These are phyloP conservation scores for Candoia aspera DNA, from an alignment of 2,113 vertebrate genomes.

Conservation along the genomic window DNA sequence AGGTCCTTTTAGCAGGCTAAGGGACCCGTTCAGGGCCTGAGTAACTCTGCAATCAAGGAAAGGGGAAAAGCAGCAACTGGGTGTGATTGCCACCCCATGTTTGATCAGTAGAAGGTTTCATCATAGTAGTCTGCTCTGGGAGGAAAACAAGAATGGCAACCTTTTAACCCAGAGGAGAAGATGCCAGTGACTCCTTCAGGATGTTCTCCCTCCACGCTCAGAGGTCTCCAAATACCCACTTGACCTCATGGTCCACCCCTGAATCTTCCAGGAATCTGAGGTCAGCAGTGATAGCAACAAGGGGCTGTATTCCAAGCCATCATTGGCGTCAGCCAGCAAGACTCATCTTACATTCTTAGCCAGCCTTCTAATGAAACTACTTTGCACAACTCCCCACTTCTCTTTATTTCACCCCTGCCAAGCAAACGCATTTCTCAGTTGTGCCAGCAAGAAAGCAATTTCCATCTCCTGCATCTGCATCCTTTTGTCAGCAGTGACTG, in stretches of 20 bases:
- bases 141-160: not conserved
- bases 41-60: not conserved
- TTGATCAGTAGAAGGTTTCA: not conserved
- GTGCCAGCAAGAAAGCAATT: conserved; percentile 7
- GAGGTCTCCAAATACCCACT: not conserved
- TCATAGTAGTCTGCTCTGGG: not conserved
- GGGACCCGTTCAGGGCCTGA: not conserved
- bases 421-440: conserved; percentile 10
- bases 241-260: not conserved
- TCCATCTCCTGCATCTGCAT: not conserved
- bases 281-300: not conserved
- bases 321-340: not conserved
- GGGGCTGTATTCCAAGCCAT: not conserved
- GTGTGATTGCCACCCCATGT: too few species aligned
- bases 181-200: not conserved
- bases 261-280: not conserved
- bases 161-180: not conserved
- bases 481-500: not conserved
- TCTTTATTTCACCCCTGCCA: not conserved
- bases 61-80: not conserved
- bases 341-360: not conserved
- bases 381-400: not conserved
- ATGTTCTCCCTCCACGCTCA: not conserved
- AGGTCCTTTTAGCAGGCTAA: not conserved
- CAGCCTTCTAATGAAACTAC: not conserved